Conservation (phyloP, 2,888 invertebrate genomes). For the Tanypteryx hageni region DNA sequence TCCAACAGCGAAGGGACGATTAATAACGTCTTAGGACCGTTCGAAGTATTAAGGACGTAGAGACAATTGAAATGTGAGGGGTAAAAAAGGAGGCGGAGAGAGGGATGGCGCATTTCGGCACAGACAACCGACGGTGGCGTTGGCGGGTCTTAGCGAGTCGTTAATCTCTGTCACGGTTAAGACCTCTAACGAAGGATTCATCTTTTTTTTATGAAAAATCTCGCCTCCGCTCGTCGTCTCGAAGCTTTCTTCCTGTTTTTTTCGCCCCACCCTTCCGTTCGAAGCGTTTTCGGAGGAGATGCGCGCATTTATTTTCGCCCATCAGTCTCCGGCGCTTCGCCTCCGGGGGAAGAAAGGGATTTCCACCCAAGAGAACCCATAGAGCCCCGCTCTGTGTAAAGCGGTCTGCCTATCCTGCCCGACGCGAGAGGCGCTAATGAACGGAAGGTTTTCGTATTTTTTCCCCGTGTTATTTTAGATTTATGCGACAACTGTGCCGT, state of each 20-base stretch:
- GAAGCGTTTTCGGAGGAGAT: not conserved
- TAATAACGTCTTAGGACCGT: conserved; percentile 45
- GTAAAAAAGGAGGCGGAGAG: not conserved
- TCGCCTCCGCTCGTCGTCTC: not conserved
- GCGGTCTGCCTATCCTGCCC: not conserved
- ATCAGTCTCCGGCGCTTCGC: not conserved
- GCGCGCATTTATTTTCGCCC: not conserved
- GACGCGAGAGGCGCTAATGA: not conserved
- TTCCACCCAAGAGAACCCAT: not conserved
- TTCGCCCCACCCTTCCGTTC: not conserved
- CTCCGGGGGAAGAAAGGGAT: not conserved
- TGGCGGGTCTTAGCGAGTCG: conserved; percentile 23
- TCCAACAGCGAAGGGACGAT: conserved; percentile 9
- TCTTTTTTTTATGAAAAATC: conserved; percentile 45
- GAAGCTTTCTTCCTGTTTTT: not conserved
- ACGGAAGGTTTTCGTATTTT: not conserved
- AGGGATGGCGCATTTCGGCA: not conserved
- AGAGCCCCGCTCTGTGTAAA: not conserved
- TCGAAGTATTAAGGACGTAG: conserved; percentile 23
- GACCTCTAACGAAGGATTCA: conserved; percentile 60
- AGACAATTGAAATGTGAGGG: not conserved
- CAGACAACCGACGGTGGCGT: not conserved
- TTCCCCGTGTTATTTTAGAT: not conserved
- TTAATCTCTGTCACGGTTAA: conserved; percentile 55
- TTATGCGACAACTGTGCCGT: not conserved